Conservation (phyloP, 2,888 invertebrate species). For the Steinernema hermaphroditum region DNA sequence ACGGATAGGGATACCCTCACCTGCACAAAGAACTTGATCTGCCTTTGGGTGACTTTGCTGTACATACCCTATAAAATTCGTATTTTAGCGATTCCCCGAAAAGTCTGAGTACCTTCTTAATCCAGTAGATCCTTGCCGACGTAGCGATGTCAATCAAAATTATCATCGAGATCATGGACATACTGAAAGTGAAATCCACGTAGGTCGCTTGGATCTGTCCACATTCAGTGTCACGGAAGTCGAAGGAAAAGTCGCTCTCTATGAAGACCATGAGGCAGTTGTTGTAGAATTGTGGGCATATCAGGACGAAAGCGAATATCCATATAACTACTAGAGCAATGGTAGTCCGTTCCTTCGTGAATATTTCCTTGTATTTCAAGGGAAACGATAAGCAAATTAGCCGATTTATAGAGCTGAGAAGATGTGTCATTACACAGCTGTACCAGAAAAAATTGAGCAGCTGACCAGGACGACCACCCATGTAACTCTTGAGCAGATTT, state of each 20-base stretch:
- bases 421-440: background rate
- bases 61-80: background rate
- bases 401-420: background rate
- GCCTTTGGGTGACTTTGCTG: background rate
- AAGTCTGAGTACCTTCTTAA: background rate
- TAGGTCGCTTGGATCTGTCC: background rate
- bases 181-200: background rate
- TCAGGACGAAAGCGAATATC: background rate
- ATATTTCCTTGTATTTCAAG: background rate
- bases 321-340: background rate
- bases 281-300: background rate
- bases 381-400: background rate
- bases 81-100: background rate
- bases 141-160: background rate
- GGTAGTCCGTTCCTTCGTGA: background rate
- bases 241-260: background rate
- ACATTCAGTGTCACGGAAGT: background rate
- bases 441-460: slow-evolving; percentile 8
- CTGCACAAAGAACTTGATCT: slow-evolving; percentile 3
- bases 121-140: background rate
- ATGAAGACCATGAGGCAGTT: background rate
- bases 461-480: slow-evolving; percentile 2
- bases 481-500: background rate
- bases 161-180: background rate
- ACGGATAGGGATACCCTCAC: background rate